Evolutionary conservation across 2,888 invertebrate species (phyloP).

Genomic region (Protodeltote pygarga): DNA sequence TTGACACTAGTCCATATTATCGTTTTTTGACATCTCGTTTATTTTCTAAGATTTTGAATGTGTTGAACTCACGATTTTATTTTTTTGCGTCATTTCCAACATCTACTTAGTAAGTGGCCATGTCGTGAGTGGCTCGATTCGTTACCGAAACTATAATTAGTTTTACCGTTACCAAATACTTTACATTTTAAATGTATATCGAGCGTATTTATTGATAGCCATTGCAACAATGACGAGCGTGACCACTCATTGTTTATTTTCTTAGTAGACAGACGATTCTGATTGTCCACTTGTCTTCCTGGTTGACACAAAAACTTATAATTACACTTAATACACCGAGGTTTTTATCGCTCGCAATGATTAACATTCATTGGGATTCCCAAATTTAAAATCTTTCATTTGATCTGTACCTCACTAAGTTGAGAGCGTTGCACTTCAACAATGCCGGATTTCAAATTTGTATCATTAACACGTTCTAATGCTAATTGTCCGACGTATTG

Average conservation of each 20-base stretch:
- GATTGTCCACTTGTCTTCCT: conserved; percentile 41
- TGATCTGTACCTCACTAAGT: conserved; percentile 38
- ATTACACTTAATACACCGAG: conserved; percentile 33
- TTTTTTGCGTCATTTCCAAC: conserved; percentile 74
- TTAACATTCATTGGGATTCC: conserved; percentile 23
- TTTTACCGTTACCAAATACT: conserved; percentile 75
- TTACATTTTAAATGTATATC: conserved; percentile 72
- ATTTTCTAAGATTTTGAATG: conserved; percentile 66
- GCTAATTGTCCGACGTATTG: conserved; percentile 77
- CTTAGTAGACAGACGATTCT: conserved; percentile 46
- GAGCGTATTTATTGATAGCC: conserved; percentile 63
- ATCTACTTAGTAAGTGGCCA: conserved; percentile 66
- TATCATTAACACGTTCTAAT: conserved; percentile 78
- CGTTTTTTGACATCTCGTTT: conserved; percentile 60
- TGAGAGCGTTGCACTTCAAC: conserved; percentile 56
- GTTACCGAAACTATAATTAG: conserved; percentile 80
- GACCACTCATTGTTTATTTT: conserved; percentile 73
- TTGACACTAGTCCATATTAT: conserved; percentile 59
- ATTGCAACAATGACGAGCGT: conserved; percentile 65
- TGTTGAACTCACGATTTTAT: conserved; percentile 73
- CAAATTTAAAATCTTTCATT: conserved; percentile 27
- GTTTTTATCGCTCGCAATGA: conserved; percentile 20
- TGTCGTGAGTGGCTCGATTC: conserved; percentile 80
- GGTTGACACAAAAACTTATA: conserved; percentile 35
- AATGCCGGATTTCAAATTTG: conserved; percentile 73